These are phyloP conservation scores for Bradypodion pumilum DNA, from an alignment of 2,797 vertebrate species.

Conservation along the genomic window DNA sequence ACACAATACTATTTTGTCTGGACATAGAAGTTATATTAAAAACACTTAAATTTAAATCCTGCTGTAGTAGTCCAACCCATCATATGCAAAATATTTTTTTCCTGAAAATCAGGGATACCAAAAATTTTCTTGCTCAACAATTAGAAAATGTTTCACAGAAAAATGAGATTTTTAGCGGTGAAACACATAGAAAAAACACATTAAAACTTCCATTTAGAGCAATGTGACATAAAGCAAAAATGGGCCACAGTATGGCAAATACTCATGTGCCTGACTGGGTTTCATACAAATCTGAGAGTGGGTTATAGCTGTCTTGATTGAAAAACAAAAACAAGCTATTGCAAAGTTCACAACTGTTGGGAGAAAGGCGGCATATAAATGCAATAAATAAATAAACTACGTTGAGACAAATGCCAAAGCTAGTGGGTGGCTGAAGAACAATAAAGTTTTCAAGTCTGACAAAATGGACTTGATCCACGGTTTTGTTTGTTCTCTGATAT, in stretches of 20 bases:
- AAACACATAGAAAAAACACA: background rate
- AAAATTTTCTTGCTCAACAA: background rate
- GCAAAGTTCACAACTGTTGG: background rate
- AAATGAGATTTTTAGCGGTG: background rate
- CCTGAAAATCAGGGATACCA: background rate
- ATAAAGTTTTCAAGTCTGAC: too few relatives aligned
- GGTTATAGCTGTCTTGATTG: background rate
- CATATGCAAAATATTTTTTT: background rate
- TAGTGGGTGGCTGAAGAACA: background rate
- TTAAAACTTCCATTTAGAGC: background rate
- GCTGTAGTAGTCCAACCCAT: background rate
- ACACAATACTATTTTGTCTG: background rate
- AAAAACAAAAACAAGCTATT: background rate
- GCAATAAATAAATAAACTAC: background rate
- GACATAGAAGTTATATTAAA: background rate
- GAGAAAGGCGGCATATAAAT: too few relatives aligned
- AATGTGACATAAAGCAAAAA: background rate
- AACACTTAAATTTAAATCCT: background rate
- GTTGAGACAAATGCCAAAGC: background rate
- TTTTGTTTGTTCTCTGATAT: too few relatives aligned
- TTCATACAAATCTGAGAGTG: background rate
- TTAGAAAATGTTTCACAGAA: conserved; percentile 12
- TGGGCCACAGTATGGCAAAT: background rate
- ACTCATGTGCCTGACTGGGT: background rate
- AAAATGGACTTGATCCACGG: too few relatives aligned